A percentile compares a stretch with the other conserved stretches of the same genome.
These are phyloP conservation scores for Zaprionus nigranus DNA, from an alignment of 1,140 invertebrate genomes.

Conservation along the genomic window DNA sequence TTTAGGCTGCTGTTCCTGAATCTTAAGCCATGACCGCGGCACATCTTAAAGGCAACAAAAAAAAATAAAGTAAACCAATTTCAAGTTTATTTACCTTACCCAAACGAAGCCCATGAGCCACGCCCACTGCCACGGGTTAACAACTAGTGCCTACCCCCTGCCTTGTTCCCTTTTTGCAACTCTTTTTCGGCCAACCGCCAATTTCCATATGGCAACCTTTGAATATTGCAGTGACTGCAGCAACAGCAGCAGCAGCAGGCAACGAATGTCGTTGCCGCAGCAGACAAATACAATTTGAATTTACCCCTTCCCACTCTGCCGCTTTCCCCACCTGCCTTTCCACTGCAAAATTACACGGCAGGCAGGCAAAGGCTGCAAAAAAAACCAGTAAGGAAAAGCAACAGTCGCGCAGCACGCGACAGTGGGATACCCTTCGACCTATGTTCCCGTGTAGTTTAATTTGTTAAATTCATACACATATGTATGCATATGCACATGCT, in stretches of 20 bases:
- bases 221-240: conserved; percentile 67
- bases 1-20: conserved; percentile 27
- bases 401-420: no score
- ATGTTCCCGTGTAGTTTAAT: no score
- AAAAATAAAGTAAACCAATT: conserved; percentile 20
- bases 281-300: conserved; percentile 70
- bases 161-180: neutral
- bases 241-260: conserved; percentile 21
- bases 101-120: conserved; percentile 21
- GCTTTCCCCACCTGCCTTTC: conserved; percentile 8
- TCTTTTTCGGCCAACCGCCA: conserved; percentile 42
- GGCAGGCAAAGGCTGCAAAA: conserved; percentile 24
- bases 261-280: conserved; percentile 58
- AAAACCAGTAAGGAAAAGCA: no score
- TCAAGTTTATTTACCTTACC: conserved; percentile 54
- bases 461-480: no score
- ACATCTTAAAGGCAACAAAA: conserved; percentile 26
- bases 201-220: conserved; percentile 60
- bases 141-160: neutral
- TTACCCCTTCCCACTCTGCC: conserved; percentile 10
- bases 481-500: no score
- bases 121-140: conserved; percentile 14
- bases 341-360: conserved; percentile 66
- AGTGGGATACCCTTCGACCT: no score
- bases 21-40: conserved; percentile 4